phyloP scores from a whole-genome alignment of 2,113 vertebrate species.

The Dermatemys mawii region DNA sequence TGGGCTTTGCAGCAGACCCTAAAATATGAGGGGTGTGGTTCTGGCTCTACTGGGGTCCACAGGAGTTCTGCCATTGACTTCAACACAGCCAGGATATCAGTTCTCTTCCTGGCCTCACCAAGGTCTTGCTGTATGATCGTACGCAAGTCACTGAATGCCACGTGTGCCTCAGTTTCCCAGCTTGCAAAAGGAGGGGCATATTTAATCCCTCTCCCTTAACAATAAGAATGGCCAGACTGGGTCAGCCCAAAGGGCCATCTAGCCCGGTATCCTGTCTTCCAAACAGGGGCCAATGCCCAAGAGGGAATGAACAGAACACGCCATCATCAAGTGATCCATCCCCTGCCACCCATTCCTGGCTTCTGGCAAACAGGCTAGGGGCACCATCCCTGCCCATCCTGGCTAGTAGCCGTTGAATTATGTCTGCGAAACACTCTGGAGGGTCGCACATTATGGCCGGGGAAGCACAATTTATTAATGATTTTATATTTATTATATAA shows the following conservation, averaged over 20 bases:
- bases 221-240: too few species aligned
- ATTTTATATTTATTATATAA: too few species aligned
- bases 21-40: not conserved
- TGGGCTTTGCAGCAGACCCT: not conserved
- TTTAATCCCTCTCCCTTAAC: not conserved
- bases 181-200: not conserved
- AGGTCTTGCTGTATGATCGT: not conserved
- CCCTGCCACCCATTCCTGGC: too few species aligned
- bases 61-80: not conserved
- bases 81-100: not conserved
- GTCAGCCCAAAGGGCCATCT: too few species aligned
- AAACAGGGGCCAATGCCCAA: too few species aligned
- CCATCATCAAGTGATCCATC: too few species aligned
- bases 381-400: too few species aligned
- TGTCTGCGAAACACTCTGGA: not conserved
- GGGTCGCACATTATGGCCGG: not conserved
- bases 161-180: conserved; percentile 41
- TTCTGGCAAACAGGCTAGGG: too few species aligned
- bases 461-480: not conserved
- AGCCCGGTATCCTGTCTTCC: too few species aligned
- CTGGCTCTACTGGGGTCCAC: fast-evolving
- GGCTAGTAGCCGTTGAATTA: not conserved
- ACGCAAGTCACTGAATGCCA: fast-evolving
- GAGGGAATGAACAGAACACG: too few species aligned
- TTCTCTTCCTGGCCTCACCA: not conserved